Conservation (phyloP, 2,888 invertebrate species). For the Muschampia plurimacula region DNA sequence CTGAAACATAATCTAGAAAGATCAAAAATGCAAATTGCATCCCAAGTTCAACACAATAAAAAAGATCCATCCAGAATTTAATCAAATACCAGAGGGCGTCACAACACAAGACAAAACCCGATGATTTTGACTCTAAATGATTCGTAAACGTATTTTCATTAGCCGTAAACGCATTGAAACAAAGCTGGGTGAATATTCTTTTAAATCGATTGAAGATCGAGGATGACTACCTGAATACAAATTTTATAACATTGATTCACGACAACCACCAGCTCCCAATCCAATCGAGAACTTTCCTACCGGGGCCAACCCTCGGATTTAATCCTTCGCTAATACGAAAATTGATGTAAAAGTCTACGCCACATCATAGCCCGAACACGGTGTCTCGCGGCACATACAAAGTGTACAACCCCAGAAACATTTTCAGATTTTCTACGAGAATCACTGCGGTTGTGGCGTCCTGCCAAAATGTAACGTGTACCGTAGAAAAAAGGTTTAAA, state of each 20-base stretch:
- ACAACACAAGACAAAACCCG: constrained; percentile 3
- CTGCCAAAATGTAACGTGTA: constrained; percentile 52
- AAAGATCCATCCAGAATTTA: constrained; percentile 20
- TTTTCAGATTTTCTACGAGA: constrained; percentile 73
- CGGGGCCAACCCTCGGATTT: constrained; percentile 52
- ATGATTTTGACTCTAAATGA: constrained; percentile 30
- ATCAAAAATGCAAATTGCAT: background rate
- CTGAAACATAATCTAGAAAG: background rate
- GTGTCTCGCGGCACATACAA: constrained; percentile 66
- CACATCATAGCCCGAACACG: constrained; percentile 55
- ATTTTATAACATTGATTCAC: constrained; percentile 81
- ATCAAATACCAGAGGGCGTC: constrained; percentile 26
- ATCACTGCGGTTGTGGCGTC: constrained; percentile 56
- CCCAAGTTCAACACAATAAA: constrained; percentile 3
- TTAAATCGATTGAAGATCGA: constrained; percentile 72
- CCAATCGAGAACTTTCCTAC: constrained; percentile 74
- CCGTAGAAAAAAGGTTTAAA: constrained; percentile 72
- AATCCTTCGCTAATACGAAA: constrained; percentile 85
- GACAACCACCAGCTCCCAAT: constrained; percentile 64
- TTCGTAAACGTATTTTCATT: constrained; percentile 41
- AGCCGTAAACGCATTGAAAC: constrained; percentile 33
- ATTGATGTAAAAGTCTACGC: constrained; percentile 81
- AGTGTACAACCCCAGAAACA: constrained; percentile 50
- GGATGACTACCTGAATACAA: constrained; percentile 74
- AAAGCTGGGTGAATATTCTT: constrained; percentile 55